Evolutionary conservation across 2,797 vertebrate genomes (phyloP).

Genomic region (Pangasius larnaudii): DNA sequence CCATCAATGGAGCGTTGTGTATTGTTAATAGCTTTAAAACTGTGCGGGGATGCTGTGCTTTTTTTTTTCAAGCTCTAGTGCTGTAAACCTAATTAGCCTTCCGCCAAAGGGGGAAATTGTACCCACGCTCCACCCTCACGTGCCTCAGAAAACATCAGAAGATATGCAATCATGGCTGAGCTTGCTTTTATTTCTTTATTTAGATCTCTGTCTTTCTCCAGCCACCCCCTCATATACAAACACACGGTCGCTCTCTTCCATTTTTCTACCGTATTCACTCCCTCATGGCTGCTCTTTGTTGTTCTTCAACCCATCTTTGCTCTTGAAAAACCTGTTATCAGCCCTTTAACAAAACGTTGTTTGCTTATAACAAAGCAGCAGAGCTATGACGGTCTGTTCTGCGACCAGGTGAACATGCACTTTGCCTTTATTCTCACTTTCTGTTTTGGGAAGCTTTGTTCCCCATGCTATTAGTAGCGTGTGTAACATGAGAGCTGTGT

Average conservation of each 20-base stretch:
- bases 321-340: slow-evolving; percentile 35
- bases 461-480: slow-evolving; percentile 14
- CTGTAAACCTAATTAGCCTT: slow-evolving; percentile 51
- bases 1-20: slow-evolving; percentile 62
- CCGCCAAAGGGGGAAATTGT: slow-evolving; percentile 24
- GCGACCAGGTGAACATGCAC: slow-evolving; percentile 34
- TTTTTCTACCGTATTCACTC: not conserved
- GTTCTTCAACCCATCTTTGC: slow-evolving; percentile 16
- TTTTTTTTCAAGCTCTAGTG: slow-evolving; percentile 28
- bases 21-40: slow-evolving; percentile 64
- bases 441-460: slow-evolving; percentile 42
- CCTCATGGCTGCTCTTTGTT: slow-evolving; percentile 31
- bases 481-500: slow-evolving; percentile 51
- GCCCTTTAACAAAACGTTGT: slow-evolving; percentile 29
- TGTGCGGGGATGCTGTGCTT: slow-evolving; percentile 49
- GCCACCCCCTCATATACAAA: slow-evolving; percentile 15
- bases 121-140: slow-evolving; percentile 29
- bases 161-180: slow-evolving; percentile 21
- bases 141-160: slow-evolving; percentile 33
- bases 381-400: slow-evolving; percentile 21
- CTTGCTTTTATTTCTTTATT: slow-evolving; percentile 29
- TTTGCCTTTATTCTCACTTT: slow-evolving; percentile 38
- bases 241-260: not conserved
- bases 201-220: slow-evolving; percentile 12
- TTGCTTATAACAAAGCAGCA: slow-evolving; percentile 45